Base-by-base conservation (phyloP, 2,113 vertebrate species). In the Centrocercus urophasianus region DNA sequence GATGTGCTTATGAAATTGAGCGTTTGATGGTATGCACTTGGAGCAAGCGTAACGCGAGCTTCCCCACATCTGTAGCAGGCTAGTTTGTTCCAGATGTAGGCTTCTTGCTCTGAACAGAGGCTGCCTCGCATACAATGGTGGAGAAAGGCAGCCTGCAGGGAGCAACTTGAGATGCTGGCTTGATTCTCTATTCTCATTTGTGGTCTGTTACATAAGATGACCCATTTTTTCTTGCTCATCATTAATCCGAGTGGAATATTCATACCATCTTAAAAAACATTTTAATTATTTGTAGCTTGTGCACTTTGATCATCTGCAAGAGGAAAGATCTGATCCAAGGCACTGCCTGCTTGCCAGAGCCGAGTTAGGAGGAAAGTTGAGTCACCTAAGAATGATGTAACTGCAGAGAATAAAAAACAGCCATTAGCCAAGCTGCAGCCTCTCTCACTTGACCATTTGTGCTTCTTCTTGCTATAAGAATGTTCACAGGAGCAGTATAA, bases 31-130 rank as follows among this genome's bases (percentile, higher is more conserved):
- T 67, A 67, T 69, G 90, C 86, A 13, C 81, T 94, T 13, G 28
- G 93, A 93, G 66, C 59, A 50, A 85, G 89, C 50, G 22, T 73
- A 83, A 87, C 79, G 82, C 64, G 1, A 88, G 93, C 87, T 93
- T 96, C 90, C 92, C 93, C 92, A 70, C 24, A 2, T 83, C 88
- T 48, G 54, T 27, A 60, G 61, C 50, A 6, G 8, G 1, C 71
- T 67, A 88, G 89, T 91, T 95, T 56, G 25, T 96, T 95, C 93
- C 93, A 93, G 94, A 95, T 96, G 96, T 95, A 65, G 91, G n/a
- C 69, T 90, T 0, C 69, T 90, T 0, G 0, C 59, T 90, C 86
- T 34, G 64, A 71, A 28, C 47, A 71, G 82, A 65, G 88, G 42
- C 90, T 92, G 93, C 83, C 69, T 88, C 38, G 86, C 88, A 73